phyloP scores from a whole-genome alignment of 2,888 invertebrate species.

The Athalia rosae region DNA sequence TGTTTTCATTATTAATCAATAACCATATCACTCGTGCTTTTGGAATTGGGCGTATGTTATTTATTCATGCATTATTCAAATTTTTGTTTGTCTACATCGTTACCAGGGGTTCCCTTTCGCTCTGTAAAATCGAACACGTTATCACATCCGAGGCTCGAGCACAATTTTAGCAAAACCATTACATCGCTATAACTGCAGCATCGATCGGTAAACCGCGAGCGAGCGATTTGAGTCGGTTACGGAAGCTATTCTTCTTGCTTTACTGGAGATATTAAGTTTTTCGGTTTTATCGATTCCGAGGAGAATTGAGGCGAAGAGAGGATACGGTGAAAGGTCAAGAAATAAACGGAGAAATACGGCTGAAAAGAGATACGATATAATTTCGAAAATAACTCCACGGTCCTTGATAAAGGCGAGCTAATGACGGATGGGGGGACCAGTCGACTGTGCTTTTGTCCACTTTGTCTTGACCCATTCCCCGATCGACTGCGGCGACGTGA shows the following conservation, averaged over 20 bases:
- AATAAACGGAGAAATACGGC: background rate
- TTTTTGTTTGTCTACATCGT: background rate
- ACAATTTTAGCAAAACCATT: background rate
- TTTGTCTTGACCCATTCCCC: background rate
- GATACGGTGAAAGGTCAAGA: background rate
- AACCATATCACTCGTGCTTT: conserved; percentile 14
- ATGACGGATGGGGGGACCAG: conserved; percentile 1
- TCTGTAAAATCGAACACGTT: background rate
- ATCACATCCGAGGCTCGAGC: background rate
- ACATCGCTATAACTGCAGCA: conserved; percentile 5
- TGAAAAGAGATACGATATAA: conserved; percentile 16
- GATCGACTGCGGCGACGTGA: background rate
- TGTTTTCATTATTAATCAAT: conserved; percentile 42
- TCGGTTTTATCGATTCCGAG: background rate
- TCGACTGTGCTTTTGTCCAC: background rate
- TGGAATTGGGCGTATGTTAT: too few species aligned
- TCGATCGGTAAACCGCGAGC: conserved; percentile 5
- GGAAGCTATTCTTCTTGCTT: conserved; percentile 10
- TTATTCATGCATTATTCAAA: background rate
- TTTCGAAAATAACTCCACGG: background rate
- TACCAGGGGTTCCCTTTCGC: background rate
- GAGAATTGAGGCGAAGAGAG: background rate
- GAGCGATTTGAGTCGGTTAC: background rate
- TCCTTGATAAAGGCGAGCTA: background rate
- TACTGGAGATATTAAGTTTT: conserved; percentile 21